Percentiles rank a stretch among this genome's conserved stretches.
Evolutionary conservation across 2,113 vertebrate genomes (phyloP).

Genomic region (Crotalus helleri): DNA sequence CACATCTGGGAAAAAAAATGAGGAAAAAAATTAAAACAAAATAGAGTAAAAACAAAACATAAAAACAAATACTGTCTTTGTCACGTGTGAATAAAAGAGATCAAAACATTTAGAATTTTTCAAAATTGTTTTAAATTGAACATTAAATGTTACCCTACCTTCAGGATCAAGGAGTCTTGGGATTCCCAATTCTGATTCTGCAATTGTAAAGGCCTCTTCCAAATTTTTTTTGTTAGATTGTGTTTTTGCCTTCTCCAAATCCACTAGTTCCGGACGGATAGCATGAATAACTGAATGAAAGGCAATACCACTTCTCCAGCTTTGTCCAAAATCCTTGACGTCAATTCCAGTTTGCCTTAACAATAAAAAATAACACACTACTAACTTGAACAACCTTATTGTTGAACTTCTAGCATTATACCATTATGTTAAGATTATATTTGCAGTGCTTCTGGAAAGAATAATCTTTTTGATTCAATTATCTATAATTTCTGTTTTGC

Average conservation of each 20-base stretch:
- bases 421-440: background rate
- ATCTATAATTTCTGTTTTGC: background rate
- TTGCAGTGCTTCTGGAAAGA: background rate
- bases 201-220: conserved; percentile 88
- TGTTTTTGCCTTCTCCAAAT: conserved; percentile 82
- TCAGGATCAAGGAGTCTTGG: conserved; percentile 93
- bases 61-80: background rate
- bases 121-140: background rate
- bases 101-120: background rate
- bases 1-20: conserved; percentile 77
- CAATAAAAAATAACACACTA: background rate
- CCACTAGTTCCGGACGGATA: conserved; percentile 88
- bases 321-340: conserved; percentile 92
- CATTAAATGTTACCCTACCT: conserved; percentile 77
- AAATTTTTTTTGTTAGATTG: conserved; percentile 87
- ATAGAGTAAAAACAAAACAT: background rate
- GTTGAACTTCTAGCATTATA: background rate
- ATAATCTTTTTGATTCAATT: background rate
- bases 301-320: conserved; percentile 91
- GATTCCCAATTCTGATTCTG: conserved; percentile 88
- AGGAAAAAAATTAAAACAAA: background rate
- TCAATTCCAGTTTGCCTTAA: conserved; percentile 84
- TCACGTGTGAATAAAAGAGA: background rate
- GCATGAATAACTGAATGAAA: conserved; percentile 91
- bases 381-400: background rate